Conservation (phyloP, 1,140 invertebrate genomes). For the Bombus picipes region DNA sequence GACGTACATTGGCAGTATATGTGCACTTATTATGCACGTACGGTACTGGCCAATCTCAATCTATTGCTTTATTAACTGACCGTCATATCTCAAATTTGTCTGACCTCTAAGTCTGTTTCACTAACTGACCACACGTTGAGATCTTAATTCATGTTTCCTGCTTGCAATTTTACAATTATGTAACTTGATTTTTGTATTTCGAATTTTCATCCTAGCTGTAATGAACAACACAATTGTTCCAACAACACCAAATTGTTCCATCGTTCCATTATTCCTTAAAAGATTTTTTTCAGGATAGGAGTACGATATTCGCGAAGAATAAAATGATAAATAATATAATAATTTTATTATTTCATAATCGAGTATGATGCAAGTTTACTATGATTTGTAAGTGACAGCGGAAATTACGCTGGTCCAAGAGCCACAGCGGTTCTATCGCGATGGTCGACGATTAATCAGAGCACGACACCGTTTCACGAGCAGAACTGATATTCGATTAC, state of each 20-base stretch:
- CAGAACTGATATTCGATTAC: conserved; percentile 36
- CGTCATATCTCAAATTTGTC: no score
- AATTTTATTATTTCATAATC: not conserved
- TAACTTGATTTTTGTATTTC: no score
- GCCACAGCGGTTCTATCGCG: not conserved
- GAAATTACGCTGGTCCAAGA: conserved; percentile 16
- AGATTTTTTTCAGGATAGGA: not conserved
- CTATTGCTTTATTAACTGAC: no score
- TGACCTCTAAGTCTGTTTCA: no score
- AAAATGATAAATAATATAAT: not conserved
- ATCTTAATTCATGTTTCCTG: no score
- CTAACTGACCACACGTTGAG: no score
- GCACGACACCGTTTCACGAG: conserved; percentile 6
- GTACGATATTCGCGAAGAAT: not conserved
- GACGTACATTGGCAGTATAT: no score
- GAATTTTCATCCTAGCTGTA: no score
- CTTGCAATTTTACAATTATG: no score
- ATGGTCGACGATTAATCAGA: conserved; percentile 22
- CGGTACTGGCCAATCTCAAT: no score
- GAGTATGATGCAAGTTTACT: not conserved
- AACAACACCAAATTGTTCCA: not conserved
- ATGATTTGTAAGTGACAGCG: not conserved
- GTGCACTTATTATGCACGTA: no score
- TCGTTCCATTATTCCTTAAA: not conserved
- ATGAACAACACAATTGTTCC: no score